phyloP scores from a whole-genome alignment of 2,113 vertebrate species.

The Notechis scutatus region DNA sequence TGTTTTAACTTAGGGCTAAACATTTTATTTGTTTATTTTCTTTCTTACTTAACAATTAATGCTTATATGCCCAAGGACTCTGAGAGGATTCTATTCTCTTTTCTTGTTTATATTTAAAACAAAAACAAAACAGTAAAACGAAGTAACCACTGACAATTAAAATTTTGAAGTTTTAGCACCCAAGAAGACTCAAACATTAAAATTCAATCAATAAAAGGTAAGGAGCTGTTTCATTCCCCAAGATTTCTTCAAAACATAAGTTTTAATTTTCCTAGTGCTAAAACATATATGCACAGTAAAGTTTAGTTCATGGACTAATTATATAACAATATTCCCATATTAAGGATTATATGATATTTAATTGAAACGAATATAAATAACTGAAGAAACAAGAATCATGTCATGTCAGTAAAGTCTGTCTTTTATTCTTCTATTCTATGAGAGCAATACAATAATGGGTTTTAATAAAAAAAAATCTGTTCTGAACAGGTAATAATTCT shows the following conservation, averaged over 20 bases:
- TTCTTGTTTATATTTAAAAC: neutral
- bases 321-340: neutral
- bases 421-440: neutral
- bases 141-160: neutral
- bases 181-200: neutral
- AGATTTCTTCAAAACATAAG: neutral
- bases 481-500: neutral
- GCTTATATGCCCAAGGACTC: neutral
- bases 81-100: neutral
- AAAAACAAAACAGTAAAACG: neutral
- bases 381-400: neutral
- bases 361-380: neutral
- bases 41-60: neutral
- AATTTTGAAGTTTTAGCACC: neutral
- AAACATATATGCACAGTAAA: neutral
- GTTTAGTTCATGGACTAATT: neutral
- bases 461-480: neutral
- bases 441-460: neutral
- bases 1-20: neutral
- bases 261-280: neutral
- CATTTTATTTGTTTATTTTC: neutral
- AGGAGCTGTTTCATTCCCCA: neutral
- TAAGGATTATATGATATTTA: neutral
- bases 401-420: neutral
- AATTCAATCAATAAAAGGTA: neutral